phyloP scores from a whole-genome alignment of 2,113 vertebrate species.

The Camelus dromedarius region DNA sequence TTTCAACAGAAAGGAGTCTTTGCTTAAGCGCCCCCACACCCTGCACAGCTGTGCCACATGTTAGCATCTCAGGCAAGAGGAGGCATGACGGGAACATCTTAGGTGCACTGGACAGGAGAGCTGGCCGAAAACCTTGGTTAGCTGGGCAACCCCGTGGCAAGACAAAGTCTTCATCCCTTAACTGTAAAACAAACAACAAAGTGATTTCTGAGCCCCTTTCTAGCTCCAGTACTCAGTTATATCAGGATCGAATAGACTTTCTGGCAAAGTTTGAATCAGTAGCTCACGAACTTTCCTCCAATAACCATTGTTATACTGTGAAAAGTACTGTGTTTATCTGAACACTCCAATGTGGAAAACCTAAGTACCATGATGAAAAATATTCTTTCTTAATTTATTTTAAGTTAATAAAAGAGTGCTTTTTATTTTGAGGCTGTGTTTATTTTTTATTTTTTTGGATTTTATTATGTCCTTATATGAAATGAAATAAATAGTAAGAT shows the following conservation, averaged over 20 bases:
- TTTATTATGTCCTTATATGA: background rate
- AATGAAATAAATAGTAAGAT: background rate
- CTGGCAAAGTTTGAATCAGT: background rate
- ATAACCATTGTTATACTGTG: too few relatives aligned
- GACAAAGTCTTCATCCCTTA: background rate
- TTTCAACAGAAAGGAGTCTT: background rate
- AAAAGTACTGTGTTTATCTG: background rate
- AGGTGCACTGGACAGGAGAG: rapidly evolving
- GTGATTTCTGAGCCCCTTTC: background rate
- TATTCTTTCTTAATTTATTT: background rate
- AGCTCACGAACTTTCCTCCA: background rate
- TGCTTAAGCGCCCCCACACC: background rate
- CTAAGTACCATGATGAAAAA: background rate
- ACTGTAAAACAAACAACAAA: background rate
- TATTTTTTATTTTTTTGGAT: background rate
- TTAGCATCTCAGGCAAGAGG: background rate
- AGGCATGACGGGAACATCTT: rapidly evolving
- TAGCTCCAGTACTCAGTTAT: background rate
- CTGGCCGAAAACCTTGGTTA: too few relatives aligned
- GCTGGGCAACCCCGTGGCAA: background rate
- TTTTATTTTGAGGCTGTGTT: background rate
- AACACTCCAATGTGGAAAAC: background rate
- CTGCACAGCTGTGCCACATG: background rate
- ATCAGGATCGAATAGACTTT: background rate
- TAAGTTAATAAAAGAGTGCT: background rate